These are phyloP conservation scores for Kryptolebias marmoratus DNA, from an alignment of 2,113 vertebrate species.

Conservation along the genomic window DNA sequence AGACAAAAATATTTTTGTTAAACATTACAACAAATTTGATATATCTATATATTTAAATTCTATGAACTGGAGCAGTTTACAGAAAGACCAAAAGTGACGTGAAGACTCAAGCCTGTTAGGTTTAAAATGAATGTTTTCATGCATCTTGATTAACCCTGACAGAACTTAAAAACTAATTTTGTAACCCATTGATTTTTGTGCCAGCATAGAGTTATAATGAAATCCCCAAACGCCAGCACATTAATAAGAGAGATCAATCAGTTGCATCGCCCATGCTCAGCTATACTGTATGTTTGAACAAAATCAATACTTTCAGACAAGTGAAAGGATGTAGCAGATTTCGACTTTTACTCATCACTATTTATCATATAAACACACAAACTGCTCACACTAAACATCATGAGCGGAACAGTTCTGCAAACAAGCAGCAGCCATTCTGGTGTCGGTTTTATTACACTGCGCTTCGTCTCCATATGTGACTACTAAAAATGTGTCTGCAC, in stretches of 20 bases:
- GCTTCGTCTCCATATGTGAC: constrained; percentile 7
- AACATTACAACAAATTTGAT: neutral
- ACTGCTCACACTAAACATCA: constrained; percentile 18
- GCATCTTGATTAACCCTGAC: constrained; percentile 51
- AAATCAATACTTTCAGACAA: constrained; percentile 37
- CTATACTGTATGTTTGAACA: constrained; percentile 32
- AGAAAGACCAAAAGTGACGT: constrained; percentile 10
- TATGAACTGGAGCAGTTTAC: neutral
- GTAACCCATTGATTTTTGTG: constrained; percentile 52
- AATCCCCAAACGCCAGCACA: constrained; percentile 46
- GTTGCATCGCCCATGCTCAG: constrained; percentile 13
- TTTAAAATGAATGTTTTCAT: constrained; percentile 35
- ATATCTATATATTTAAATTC: neutral
- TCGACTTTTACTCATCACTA: constrained; percentile 27
- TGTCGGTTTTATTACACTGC: neutral
- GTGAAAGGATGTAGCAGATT: constrained; percentile 33
- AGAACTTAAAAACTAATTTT: constrained; percentile 53
- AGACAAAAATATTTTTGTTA: neutral
- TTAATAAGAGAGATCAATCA: constrained; percentile 47
- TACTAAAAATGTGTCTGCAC: neutral
- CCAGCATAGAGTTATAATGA: constrained; percentile 40
- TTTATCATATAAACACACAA: constrained; percentile 17
- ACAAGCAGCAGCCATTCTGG: constrained; percentile 1
- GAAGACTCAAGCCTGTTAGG: constrained; percentile 13
- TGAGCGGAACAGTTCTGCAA: constrained; percentile 15